A percentile compares a stretch with the other conserved stretches of the same genome.
phyloP scores from a whole-genome alignment of 2,113 vertebrate species.

The Mustelus asterias region DNA sequence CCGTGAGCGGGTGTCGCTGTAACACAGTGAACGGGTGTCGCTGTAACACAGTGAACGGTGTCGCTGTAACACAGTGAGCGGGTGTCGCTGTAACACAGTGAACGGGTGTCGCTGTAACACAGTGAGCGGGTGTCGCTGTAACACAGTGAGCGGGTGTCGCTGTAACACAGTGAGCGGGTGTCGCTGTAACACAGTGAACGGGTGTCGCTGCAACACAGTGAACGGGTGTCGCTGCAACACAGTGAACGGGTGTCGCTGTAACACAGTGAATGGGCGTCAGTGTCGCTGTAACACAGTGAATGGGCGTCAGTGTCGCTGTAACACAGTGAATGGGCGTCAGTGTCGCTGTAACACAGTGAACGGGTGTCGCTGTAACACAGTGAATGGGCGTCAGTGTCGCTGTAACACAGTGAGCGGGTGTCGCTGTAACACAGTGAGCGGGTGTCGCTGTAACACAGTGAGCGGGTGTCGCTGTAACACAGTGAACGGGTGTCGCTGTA shows the following conservation, averaged over 20 bases:
- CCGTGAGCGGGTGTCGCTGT: too few species aligned
- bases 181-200: not conserved
- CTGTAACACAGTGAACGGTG: not conserved
- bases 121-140: too few species aligned
- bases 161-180: not conserved
- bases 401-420: not conserved
- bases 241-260: not conserved
- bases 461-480: not conserved
- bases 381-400: too few species aligned
- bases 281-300: not conserved
- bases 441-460: not conserved
- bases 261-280: too few species aligned
- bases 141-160: not conserved
- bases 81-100: not conserved
- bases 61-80: too few species aligned
- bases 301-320: not conserved
- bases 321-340: too few species aligned
- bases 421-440: not conserved
- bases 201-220: too few species aligned
- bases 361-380: not conserved
- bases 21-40: not conserved
- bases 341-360: not conserved
- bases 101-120: not conserved
- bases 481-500: too few species aligned
- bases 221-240: not conserved